A percentile compares a stretch with the other conserved stretches of the same genome.
phyloP scores from a whole-genome alignment of 1,140 invertebrate genomes.

The Metaphire vulgaris region DNA sequence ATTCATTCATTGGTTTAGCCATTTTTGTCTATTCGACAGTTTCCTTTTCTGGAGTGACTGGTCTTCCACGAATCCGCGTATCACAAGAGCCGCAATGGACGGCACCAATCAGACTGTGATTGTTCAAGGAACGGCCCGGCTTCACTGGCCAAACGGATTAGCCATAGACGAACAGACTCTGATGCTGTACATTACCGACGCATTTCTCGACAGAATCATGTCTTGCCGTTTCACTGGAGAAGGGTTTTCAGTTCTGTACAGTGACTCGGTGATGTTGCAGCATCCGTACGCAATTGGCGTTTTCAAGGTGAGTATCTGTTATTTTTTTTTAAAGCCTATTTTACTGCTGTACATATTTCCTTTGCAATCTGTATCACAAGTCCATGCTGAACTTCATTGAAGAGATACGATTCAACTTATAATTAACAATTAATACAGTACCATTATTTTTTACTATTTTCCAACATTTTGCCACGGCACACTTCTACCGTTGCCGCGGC shows the following conservation, averaged over 20 bases:
- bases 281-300: neutral
- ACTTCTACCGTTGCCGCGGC: too few species aligned
- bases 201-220: neutral
- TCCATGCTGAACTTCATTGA: too few species aligned
- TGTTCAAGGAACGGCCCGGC: slow-evolving; percentile 17
- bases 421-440: too few species aligned
- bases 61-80: slow-evolving; percentile 75
- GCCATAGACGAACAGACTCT: slow-evolving; percentile 38
- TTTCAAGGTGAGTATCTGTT: too few species aligned
- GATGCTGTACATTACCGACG: neutral
- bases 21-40: slow-evolving; percentile 32
- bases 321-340: too few species aligned
- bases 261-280: neutral
- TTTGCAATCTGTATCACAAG: too few species aligned
- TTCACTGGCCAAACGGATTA: slow-evolving; percentile 40
- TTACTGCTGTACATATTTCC: too few species aligned
- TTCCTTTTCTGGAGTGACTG: slow-evolving; percentile 79
- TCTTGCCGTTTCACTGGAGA: slow-evolving; percentile 1
- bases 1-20: too few species aligned
- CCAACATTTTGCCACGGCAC: too few species aligned
- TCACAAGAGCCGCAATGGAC: slow-evolving; percentile 86
- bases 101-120: slow-evolving; percentile 53
- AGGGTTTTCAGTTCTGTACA: neutral
- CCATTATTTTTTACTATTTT: too few species aligned
- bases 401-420: too few species aligned